These are phyloP conservation scores for Typhlomys cinereus DNA, from an alignment of 2,113 vertebrate genomes.

Conservation along the genomic window DNA sequence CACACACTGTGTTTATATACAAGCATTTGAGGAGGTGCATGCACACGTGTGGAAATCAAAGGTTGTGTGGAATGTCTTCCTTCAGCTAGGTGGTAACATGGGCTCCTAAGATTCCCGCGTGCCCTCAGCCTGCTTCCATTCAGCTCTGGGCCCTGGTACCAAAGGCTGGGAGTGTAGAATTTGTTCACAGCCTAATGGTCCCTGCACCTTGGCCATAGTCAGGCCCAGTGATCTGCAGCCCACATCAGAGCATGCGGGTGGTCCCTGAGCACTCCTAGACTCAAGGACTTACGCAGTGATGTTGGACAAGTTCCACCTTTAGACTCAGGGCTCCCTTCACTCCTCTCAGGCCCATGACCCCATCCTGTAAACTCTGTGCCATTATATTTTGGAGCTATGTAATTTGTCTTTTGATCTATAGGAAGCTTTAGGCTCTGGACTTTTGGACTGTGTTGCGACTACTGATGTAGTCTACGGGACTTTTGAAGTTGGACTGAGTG, in stretches of 20 bases:
- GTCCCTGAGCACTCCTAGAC: not conserved
- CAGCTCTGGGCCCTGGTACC: not conserved
- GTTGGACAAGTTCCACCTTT: not conserved
- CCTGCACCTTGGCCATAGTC: no score
- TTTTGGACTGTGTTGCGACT: no score
- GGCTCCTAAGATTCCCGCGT: not conserved
- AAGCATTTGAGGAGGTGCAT: no score
- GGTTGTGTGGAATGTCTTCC: not conserved
- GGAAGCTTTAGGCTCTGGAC: no score
- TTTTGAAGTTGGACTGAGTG: no score
- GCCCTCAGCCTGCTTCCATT: not conserved
- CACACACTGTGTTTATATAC: no score
- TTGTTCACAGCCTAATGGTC: not conserved
- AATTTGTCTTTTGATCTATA: no score
- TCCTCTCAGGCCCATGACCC: not conserved
- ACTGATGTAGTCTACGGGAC: no score
- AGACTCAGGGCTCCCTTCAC: not conserved
- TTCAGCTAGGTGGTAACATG: not conserved
- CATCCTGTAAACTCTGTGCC: no score
- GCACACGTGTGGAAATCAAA: not conserved
- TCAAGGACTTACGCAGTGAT: not conserved
- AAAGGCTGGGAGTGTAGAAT: not conserved
- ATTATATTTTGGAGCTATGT: no score
- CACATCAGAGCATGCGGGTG: not conserved
- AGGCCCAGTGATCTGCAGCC: not conserved